Conservation (phyloP, 2,113 vertebrate genomes). For the Neoarius graeffei region DNA sequence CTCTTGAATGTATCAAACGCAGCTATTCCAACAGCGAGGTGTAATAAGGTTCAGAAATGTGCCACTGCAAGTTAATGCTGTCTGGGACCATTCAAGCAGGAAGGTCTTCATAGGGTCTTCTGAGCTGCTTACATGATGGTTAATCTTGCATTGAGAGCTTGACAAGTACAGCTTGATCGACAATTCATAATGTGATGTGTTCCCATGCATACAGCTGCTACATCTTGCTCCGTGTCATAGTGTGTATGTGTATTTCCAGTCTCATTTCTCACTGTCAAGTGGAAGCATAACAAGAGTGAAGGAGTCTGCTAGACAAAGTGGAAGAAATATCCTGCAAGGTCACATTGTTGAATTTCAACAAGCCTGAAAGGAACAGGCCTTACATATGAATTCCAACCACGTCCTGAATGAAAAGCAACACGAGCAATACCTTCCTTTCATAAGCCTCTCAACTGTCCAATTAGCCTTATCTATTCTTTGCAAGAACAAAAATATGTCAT, state of each 20-base stretch:
- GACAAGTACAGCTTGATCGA: conserved; percentile 34
- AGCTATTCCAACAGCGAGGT: neutral
- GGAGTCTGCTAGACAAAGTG: conserved; percentile 27
- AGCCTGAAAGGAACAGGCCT: conserved; percentile 51
- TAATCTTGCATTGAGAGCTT: conserved; percentile 34
- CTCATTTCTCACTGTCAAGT: conserved; percentile 43
- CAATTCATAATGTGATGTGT: conserved; percentile 29
- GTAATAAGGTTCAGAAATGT: conserved; percentile 16
- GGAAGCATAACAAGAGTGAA: conserved; percentile 37
- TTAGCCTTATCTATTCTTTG: conserved; percentile 71
- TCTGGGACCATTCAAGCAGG: neutral
- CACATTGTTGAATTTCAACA: conserved; percentile 52
- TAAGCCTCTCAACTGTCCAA: conserved; percentile 64
- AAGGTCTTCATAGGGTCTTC: conserved; percentile 20
- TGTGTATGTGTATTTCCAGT: conserved; percentile 15
- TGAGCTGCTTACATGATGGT: neutral
- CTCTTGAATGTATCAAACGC: neutral
- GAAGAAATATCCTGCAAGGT: conserved; percentile 62
- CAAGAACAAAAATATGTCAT: conserved; percentile 70
- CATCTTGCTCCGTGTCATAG: conserved; percentile 26
- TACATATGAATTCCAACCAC: conserved; percentile 63
- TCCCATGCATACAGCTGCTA: conserved; percentile 22
- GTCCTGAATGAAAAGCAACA: conserved; percentile 64
- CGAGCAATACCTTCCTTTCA: conserved; percentile 66
- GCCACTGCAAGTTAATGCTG: conserved; percentile 6